Base-by-base conservation (phyloP, 2,797 vertebrate species). In the Coregonus suidteri region DNA sequence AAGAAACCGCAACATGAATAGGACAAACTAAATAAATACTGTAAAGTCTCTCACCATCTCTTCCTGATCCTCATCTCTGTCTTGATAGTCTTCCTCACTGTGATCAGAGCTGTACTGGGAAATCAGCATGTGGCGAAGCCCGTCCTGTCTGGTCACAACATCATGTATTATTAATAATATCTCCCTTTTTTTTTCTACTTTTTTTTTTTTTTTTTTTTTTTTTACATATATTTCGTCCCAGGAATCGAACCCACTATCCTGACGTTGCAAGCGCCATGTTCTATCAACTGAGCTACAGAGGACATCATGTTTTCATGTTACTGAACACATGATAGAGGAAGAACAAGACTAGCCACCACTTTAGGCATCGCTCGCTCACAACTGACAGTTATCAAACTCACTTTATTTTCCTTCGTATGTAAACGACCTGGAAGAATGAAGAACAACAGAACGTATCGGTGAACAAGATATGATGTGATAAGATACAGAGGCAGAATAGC, bases 101-200 rank as follows among this genome's bases (percentile, higher is more conserved):
- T n/a, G 79, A 77, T 91, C 87, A 0, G 92, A 92, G 52, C 0
- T 90, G 86, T 91, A 91, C 65, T 88, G n/a, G 66, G 91, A 89
- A 79, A 92, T 89, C 79, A 93, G 76, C 71, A 75, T 78, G 75
- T 92, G 89, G 1, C 87, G 89, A 30, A 92, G 64, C 30, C 87
- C 79, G 30, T 88, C 78, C 16, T 85, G 66, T 80, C 91, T 91
- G 73, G 66, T 41, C 41, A 41, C 41, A 41, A 9, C 2, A 2
- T 41, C 9, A 41, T 41, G 7, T 9, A 41, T 41, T 41, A 41
- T 41, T 41, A 41, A 41, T 41, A 41, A 9, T 2, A 41, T 9
- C 41, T 9, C 7, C 7, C 41, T 2, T 41, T 2, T 41, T 6
- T 41, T 6, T 41, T 41, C 0, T 41, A 2, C 1, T 41, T 7